Conservation (phyloP, 2,888 invertebrate genomes). For the Calephelis perditalis region DNA sequence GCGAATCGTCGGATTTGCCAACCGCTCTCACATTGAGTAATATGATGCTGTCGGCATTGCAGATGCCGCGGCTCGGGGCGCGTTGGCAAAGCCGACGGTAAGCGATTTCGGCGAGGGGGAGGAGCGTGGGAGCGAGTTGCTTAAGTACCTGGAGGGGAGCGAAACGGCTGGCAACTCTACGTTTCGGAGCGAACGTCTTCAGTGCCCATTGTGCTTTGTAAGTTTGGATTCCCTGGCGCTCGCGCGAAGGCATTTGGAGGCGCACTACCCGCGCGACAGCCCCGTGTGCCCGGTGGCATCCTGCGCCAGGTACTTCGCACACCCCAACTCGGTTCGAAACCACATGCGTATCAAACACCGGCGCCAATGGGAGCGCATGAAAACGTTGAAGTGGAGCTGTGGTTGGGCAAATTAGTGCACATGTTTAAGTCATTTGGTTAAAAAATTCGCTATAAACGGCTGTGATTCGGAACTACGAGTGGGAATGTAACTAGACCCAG, state of each 20-base stretch:
- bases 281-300: constrained; percentile 87
- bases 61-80: constrained; percentile 60
- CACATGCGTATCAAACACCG: constrained; percentile 92
- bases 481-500: constrained; percentile 35
- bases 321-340: constrained; percentile 92
- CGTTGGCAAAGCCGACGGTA: constrained; percentile 44
- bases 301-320: constrained; percentile 86
- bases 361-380: constrained; percentile 90
- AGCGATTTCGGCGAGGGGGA: constrained; percentile 45
- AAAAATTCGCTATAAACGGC: constrained; percentile 30
- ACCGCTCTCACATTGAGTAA: constrained; percentile 47
- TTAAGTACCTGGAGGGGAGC: constrained; percentile 38
- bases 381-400: constrained; percentile 86
- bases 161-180: constrained; percentile 30
- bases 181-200: constrained; percentile 42
- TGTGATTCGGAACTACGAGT: constrained; percentile 39
- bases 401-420: constrained; percentile 59
- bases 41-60: constrained; percentile 77
- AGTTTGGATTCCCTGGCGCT: constrained; percentile 81
- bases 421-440: constrained; percentile 4
- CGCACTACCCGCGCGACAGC: constrained; percentile 91
- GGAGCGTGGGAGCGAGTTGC: constrained; percentile 48
- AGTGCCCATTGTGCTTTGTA: constrained; percentile 86
- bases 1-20: constrained; percentile 55
- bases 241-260: constrained; percentile 86